phyloP scores from a whole-genome alignment of 2,797 vertebrate species.

The Gobionotothen gibberifrons region DNA sequence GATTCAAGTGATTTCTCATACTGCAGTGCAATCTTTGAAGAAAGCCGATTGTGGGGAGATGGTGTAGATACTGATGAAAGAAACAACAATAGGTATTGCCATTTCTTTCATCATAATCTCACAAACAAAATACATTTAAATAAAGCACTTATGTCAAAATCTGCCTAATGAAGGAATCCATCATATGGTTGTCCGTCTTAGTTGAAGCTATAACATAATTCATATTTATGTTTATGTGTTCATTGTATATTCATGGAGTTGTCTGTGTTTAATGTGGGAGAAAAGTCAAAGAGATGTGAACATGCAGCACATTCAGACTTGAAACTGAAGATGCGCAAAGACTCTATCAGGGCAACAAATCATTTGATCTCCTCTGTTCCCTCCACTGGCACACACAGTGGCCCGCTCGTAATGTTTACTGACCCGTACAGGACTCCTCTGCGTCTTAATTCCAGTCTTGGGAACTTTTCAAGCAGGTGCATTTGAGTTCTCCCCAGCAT shows the following conservation, averaged over 20 bases:
- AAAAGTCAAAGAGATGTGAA: neutral
- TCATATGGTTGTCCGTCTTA: constrained; percentile 24
- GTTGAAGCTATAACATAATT: constrained; percentile 14
- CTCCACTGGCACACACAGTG: constrained; percentile 11
- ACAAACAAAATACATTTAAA: constrained; percentile 26
- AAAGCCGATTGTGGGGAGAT: constrained; percentile 23
- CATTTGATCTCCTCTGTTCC: constrained; percentile 28
- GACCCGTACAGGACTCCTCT: constrained; percentile 42
- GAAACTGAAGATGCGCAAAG: constrained; percentile 23
- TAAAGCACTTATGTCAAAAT: constrained; percentile 39
- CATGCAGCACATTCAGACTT: constrained; percentile 8
- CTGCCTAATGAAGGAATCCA: constrained; percentile 12
- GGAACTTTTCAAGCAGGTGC: constrained; percentile 41
- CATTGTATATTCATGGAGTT: neutral
- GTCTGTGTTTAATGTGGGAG: constrained; percentile 15
- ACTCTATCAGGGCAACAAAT: constrained; percentile 22
- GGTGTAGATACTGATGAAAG: constrained; percentile 33
- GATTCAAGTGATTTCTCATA: constrained; percentile 45
- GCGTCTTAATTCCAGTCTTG: constrained; percentile 35
- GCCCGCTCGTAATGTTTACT: constrained; percentile 38
- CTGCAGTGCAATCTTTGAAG: constrained; percentile 17
- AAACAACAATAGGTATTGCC: constrained; percentile 41
- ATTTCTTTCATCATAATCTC: constrained; percentile 61
- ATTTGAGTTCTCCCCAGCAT: neutral
- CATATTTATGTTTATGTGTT: constrained; percentile 1